phyloP scores from a whole-genome alignment of 2,797 vertebrate genomes.

The Centroberyx gerrardi region DNA sequence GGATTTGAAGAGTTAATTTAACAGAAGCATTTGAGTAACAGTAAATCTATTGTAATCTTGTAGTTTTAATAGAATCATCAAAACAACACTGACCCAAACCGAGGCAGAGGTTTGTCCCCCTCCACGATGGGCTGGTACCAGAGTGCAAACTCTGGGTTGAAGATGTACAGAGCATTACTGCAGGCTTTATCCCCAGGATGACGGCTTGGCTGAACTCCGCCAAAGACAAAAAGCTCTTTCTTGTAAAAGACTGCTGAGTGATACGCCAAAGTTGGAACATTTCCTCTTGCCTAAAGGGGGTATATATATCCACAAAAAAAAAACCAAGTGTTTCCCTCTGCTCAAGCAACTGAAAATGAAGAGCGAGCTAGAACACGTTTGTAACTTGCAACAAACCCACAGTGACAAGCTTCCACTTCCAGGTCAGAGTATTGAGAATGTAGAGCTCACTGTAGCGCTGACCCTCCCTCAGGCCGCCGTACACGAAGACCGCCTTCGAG shows the following conservation, averaged over 20 bases:
- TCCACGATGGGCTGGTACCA: slow-evolving; percentile 95
- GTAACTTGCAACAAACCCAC: slow-evolving; percentile 81
- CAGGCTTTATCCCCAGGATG: slow-evolving; percentile 79
- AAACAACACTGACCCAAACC: slow-evolving; percentile 88
- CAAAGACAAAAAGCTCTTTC: slow-evolving; percentile 93
- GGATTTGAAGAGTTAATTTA: not conserved
- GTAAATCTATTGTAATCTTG: not conserved
- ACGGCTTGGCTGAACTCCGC: slow-evolving; percentile 84
- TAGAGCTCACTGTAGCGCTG: slow-evolving; percentile 84
- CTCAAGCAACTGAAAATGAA: not conserved
- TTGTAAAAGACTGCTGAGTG: slow-evolving; percentile 91
- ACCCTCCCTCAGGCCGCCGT: slow-evolving; percentile 89
- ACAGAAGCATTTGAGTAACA: not conserved
- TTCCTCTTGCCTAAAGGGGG: slow-evolving; percentile 87
- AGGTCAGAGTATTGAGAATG: slow-evolving; percentile 89
- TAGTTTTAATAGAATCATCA: not conserved
- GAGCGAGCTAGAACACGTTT: not conserved
- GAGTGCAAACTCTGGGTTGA: slow-evolving; percentile 92
- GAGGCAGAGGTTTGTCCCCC: slow-evolving; percentile 89
- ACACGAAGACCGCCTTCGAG: slow-evolving; percentile 88
- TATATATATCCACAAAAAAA: slow-evolving; percentile 23
- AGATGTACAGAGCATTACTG: slow-evolving; percentile 92
- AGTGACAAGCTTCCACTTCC: slow-evolving; percentile 90
- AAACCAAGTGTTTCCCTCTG: not conserved
- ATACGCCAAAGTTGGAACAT: slow-evolving; percentile 86